Evolutionary conservation across 2,113 vertebrate genomes (phyloP).

Genomic region (Labeo catla): DNA sequence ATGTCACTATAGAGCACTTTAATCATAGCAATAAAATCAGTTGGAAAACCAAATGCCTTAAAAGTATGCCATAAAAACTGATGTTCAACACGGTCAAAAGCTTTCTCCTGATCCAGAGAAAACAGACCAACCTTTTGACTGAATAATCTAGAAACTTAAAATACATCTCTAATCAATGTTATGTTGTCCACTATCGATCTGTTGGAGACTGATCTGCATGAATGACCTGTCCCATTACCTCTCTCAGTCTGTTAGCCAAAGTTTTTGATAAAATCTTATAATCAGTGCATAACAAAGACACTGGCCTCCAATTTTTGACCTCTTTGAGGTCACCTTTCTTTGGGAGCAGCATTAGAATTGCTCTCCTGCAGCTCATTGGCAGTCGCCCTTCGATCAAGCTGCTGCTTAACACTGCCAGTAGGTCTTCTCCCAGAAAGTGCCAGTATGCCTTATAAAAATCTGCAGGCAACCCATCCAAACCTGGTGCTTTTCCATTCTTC

Average conservation of each 20-base stretch:
- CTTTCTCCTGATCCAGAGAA: no score
- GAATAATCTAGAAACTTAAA: no score
- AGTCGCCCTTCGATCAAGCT: background rate
- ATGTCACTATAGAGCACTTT: no score
- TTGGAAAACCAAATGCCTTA: no score
- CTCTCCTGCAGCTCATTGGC: background rate
- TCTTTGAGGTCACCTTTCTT: constrained; percentile 14
- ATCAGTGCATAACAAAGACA: constrained; percentile 15
- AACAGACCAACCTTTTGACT: no score
- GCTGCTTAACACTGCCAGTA: background rate
- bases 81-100: no score
- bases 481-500: background rate
- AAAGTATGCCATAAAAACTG: no score
- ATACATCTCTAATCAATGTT: background rate
- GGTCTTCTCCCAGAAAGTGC: background rate
- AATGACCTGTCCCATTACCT: constrained; percentile 1
- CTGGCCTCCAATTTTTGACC: background rate
- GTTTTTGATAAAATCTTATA: constrained; percentile 39
- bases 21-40: no score
- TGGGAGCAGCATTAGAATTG: background rate
- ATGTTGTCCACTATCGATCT: constrained; percentile 33
- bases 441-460: background rate
- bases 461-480: background rate
- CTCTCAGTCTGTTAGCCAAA: background rate
- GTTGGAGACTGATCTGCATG: background rate